Evolutionary conservation across 2,797 vertebrate species (phyloP).

Genomic region (Decapterus maruadsi): DNA sequence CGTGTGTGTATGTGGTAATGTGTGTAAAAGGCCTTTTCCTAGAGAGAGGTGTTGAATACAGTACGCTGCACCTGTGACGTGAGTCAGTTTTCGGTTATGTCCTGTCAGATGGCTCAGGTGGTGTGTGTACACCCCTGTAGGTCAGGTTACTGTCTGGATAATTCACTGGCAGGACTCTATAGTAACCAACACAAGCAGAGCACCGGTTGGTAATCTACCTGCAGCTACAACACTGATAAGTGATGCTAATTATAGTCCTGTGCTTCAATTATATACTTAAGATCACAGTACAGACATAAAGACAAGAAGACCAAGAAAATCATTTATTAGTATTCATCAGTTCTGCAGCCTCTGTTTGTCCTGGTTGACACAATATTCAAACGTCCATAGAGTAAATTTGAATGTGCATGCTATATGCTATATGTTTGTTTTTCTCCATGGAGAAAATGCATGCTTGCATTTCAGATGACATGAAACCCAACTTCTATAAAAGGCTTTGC

Average conservation of each 20-base stretch:
- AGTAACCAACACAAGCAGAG: conserved; percentile 38
- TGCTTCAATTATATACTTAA: neutral
- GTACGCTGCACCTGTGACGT: conserved; percentile 41
- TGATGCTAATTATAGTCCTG: neutral
- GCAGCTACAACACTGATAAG: neutral
- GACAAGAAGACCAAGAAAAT: too few species aligned
- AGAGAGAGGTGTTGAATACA: conserved; percentile 4
- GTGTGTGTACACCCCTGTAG: neutral
- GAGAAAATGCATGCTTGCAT: too few species aligned
- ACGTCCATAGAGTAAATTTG: neutral
- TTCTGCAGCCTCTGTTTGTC: too few species aligned
- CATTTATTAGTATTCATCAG: neutral
- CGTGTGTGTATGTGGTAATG: too few species aligned
- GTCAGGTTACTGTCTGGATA: conserved; percentile 42
- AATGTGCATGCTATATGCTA: too few species aligned
- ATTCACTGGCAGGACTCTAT: conserved; percentile 42
- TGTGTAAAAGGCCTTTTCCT: conserved; percentile 11
- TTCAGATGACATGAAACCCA: neutral
- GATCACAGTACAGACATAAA: neutral
- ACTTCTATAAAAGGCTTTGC: neutral
- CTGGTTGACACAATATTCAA: neutral
- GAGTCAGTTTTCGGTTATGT: conserved; percentile 37
- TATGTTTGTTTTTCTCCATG: neutral
- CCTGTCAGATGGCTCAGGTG: conserved; percentile 19
- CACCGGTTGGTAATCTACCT: conserved; percentile 8